Evolutionary conservation across 2,888 invertebrate genomes (phyloP).

Genomic region (Ophion costatus): DNA sequence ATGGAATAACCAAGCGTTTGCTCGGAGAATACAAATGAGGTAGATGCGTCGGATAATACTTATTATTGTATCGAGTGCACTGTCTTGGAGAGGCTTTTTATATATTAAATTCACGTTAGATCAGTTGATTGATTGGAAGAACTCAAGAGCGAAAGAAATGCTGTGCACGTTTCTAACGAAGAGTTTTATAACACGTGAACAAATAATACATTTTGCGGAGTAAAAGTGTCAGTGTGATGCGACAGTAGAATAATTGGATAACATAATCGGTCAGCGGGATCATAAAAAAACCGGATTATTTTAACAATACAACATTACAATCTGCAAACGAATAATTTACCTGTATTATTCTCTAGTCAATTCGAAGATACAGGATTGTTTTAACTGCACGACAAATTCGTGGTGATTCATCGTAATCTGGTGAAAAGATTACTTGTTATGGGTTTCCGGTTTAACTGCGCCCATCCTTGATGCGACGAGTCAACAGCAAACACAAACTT

Average conservation of each 20-base stretch:
- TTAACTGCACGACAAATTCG: neutral
- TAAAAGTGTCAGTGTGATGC: neutral
- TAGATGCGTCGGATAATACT: constrained; percentile 60
- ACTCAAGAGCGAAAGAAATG: too few relatives aligned
- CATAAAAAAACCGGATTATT: neutral
- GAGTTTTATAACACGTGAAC: too few relatives aligned
- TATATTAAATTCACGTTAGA: neutral
- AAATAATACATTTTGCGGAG: neutral
- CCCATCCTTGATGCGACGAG: constrained; percentile 29
- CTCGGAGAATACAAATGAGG: constrained; percentile 62
- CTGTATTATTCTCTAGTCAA: too few relatives aligned
- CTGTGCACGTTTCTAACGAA: too few relatives aligned
- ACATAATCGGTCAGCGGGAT: neutral
- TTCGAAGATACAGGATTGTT: neutral
- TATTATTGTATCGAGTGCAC: constrained; percentile 40
- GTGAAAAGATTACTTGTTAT: neutral
- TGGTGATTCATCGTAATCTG: neutral
- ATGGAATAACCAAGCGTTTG: constrained; percentile 41
- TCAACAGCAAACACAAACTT: constrained; percentile 23
- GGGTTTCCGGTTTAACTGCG: constrained; percentile 9
- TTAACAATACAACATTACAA: neutral
- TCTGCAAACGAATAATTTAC: neutral
- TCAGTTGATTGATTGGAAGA: too few relatives aligned
- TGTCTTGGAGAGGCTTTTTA: constrained; percentile 11
- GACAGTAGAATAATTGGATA: neutral